Conservation (phyloP, 2,797 vertebrate species). For the Darevskia mixta region DNA sequence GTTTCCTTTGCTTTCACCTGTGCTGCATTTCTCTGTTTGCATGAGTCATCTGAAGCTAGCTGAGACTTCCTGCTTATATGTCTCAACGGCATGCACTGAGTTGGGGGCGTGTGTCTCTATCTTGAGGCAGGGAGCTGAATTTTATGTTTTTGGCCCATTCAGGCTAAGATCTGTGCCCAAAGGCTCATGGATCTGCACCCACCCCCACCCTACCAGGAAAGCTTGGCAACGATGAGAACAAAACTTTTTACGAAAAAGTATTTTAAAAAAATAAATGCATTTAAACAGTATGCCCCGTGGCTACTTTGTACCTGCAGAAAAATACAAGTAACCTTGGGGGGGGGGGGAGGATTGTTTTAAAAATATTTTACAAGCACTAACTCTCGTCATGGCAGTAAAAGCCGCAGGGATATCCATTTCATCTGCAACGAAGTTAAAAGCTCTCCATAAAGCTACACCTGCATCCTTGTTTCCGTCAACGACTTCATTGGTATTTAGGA, state of each 20-base stretch:
- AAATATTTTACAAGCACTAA: slow-evolving; percentile 78
- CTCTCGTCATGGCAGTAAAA: slow-evolving; percentile 86
- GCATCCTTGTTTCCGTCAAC: slow-evolving; percentile 87
- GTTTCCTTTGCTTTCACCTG: slow-evolving; percentile 1
- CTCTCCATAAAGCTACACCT: slow-evolving; percentile 90
- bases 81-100: background rate
- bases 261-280: slow-evolving; percentile 34
- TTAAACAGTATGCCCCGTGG: background rate
- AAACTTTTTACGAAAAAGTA: slow-evolving; percentile 5
- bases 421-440: slow-evolving; percentile 91
- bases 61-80: slow-evolving; percentile 2
- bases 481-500: slow-evolving; percentile 88
- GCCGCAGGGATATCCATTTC: slow-evolving; percentile 89
- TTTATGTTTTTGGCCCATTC: background rate
- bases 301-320: background rate
- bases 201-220: background rate
- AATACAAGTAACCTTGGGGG: background rate
- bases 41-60: background rate
- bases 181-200: background rate
- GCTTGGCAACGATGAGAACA: background rate
- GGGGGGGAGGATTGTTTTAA: slow-evolving; percentile 8
- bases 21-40: background rate
- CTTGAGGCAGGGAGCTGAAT: background rate
- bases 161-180: background rate
- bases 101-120: background rate